These are phyloP conservation scores for Euproctis similis DNA, from an alignment of 2,888 invertebrate genomes.

Conservation along the genomic window DNA sequence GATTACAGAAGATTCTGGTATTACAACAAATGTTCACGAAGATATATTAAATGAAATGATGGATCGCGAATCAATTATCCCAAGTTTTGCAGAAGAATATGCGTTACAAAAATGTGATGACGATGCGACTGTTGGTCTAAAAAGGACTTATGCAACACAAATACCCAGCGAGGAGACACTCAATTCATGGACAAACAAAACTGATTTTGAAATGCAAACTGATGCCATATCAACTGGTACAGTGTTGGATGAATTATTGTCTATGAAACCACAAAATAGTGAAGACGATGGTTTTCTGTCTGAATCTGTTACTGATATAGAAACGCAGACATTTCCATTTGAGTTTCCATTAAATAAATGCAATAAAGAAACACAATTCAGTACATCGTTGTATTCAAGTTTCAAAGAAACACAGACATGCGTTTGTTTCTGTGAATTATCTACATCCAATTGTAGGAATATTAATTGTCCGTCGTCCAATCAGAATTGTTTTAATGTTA, in stretches of 20 bases:
- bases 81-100: not conserved
- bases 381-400: constrained; percentile 41
- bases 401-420: constrained; percentile 65
- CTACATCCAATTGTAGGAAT: constrained; percentile 32
- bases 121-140: constrained; percentile 37
- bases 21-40: not conserved
- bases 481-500: constrained; percentile 36
- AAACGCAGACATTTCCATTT: constrained; percentile 58
- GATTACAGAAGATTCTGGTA: not conserved
- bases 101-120: not conserved
- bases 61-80: not conserved
- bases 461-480: constrained; percentile 46
- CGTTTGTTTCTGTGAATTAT: constrained; percentile 45
- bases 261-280: constrained; percentile 48
- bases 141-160: constrained; percentile 49
- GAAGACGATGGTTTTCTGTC: constrained; percentile 57
- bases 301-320: constrained; percentile 56
- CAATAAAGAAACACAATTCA: constrained; percentile 42
- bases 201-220: constrained; percentile 32
- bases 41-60: too few relatives aligned
- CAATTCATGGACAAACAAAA: constrained; percentile 33
- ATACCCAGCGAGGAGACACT: constrained; percentile 46
- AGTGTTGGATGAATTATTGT: constrained; percentile 50
- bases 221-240: constrained; percentile 64
- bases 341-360: constrained; percentile 50